Evolutionary conservation across 2,113 vertebrate species (phyloP).

Genomic region (Furnarius figulus): DNA sequence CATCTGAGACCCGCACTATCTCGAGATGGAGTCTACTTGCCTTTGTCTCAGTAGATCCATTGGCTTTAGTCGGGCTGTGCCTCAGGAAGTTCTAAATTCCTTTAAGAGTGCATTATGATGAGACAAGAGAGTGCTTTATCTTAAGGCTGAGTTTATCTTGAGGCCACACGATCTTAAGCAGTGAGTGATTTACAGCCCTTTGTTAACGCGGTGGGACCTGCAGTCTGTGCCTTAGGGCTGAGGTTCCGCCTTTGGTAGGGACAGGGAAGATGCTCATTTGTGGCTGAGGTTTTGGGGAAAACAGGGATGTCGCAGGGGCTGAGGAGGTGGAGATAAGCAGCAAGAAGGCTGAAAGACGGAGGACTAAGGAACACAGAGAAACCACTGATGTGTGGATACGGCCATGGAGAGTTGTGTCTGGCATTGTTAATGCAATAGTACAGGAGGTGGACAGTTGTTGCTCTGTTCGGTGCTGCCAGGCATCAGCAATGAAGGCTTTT

Average conservation of each 20-base stretch:
- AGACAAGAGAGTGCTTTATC: not conserved
- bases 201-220: rapidly evolving
- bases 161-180: not conserved
- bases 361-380: not conserved
- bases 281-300: not conserved
- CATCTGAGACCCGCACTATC: no score
- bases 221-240: rapidly evolving
- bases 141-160: not conserved
- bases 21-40: not conserved
- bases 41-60: not conserved
- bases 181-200: not conserved
- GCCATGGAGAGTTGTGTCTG: not conserved
- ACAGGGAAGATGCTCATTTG: rapidly evolving
- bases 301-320: not conserved
- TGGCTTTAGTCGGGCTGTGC: not conserved
- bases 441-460: not conserved
- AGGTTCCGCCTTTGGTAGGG: not conserved
- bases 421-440: rapidly evolving
- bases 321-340: not conserved
- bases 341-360: not conserved
- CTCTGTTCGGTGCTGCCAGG: not conserved
- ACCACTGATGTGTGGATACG: not conserved
- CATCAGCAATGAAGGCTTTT: not conserved
- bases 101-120: not conserved
- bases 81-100: not conserved